Conservation (phyloP, 2,888 invertebrate species). For the Eupithecia subumbrata region DNA sequence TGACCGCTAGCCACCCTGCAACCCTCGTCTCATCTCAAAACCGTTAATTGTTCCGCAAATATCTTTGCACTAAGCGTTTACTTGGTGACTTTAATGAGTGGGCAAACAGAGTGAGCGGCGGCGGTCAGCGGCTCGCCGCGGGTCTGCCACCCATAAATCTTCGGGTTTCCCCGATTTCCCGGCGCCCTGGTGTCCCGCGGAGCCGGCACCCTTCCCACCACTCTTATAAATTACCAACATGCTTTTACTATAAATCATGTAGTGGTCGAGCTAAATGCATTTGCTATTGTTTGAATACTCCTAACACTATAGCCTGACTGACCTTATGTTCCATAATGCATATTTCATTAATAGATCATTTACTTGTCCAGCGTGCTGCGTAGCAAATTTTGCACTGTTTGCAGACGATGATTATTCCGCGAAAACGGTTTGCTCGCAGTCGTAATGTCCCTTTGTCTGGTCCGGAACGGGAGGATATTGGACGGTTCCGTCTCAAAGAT, state of each 20-base stretch:
- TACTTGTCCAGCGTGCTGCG: constrained; percentile 48
- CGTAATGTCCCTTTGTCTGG: constrained; percentile 67
- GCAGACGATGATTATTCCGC: constrained; percentile 65
- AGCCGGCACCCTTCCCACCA: constrained; percentile 63
- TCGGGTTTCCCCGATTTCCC: constrained; percentile 81
- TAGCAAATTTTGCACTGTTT: constrained; percentile 54
- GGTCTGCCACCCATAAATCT: constrained; percentile 78
- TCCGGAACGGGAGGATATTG: constrained; percentile 73
- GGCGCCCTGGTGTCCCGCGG: constrained; percentile 60
- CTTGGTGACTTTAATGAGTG: constrained; percentile 81
- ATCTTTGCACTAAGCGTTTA: constrained; percentile 81
- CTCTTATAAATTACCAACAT: constrained; percentile 84
- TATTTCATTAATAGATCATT: constrained; percentile 61
- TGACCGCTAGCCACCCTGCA: constrained; percentile 60
- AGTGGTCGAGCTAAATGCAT: constrained; percentile 79
- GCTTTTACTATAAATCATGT: constrained; percentile 81
- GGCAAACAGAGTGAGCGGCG: constrained; percentile 75
- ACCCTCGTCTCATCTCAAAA: constrained; percentile 79
- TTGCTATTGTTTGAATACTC: constrained; percentile 82
- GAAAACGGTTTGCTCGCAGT: constrained; percentile 62
- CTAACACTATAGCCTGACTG: constrained; percentile 61
- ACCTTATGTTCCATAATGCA: constrained; percentile 54
- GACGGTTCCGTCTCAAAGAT: constrained; percentile 64
- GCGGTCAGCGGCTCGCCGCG: constrained; percentile 70
- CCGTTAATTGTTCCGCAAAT: constrained; percentile 83